phyloP scores from a whole-genome alignment of 1,140 invertebrate species.

The Drosophila quadrilineata region DNA sequence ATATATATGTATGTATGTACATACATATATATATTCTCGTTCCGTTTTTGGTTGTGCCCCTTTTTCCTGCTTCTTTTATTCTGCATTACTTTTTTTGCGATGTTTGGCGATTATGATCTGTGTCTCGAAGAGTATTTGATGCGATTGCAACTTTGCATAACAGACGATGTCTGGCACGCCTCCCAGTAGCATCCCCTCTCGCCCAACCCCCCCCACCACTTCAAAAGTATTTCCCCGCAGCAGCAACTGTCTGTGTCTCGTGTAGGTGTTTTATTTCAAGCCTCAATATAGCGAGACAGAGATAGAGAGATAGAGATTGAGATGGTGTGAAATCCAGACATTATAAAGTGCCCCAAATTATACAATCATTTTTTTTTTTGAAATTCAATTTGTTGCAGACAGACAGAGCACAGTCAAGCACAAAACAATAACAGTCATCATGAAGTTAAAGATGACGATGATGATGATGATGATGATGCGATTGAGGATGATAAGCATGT shows the following conservation, averaged over 20 bases:
- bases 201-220: not conserved
- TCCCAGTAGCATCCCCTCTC: constrained; percentile 1
- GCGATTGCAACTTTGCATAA: constrained; percentile 77
- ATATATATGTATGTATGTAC: constrained; percentile 22
- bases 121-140: constrained; percentile 52
- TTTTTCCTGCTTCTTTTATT: constrained; percentile 16
- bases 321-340: constrained; percentile 66
- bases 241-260: not conserved
- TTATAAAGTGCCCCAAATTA: constrained; percentile 76
- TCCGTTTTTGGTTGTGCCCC: constrained; percentile 20
- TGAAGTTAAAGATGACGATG: constrained; percentile 15
- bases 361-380: constrained; percentile 78
- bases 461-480: constrained; percentile 31
- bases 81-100: constrained; percentile 9
- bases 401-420: constrained; percentile 33
- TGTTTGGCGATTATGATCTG: constrained; percentile 4
- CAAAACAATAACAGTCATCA: constrained; percentile 7
- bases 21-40: constrained; percentile 24
- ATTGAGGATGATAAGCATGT: constrained; percentile 31
- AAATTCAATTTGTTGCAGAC: constrained; percentile 79
- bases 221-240: not conserved
- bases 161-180: constrained; percentile 65
- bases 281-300: constrained; percentile 48
- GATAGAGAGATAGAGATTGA: constrained; percentile 8
- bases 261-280: constrained; percentile 51